Percentiles rank a stretch among this genome's conserved stretches.
These are phyloP conservation scores for Nomada hirtipes DNA, from an alignment of 2,888 invertebrate species.

Conservation along the genomic window DNA sequence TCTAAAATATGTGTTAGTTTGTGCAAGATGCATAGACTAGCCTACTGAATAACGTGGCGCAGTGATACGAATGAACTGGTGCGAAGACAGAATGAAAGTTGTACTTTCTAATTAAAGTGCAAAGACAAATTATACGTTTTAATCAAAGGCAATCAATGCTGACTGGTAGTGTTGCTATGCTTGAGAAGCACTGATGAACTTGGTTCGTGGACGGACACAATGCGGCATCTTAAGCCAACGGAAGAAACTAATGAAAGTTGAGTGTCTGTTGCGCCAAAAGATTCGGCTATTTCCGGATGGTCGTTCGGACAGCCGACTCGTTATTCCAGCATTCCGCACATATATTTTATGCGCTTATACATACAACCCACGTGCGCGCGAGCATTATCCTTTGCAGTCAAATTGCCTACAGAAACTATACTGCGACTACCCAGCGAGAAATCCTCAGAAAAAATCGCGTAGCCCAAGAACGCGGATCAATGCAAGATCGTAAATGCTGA, in stretches of 20 bases:
- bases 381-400: neutral
- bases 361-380: neutral
- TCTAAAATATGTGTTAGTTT: too few species aligned
- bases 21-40: too few species aligned
- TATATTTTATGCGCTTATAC: neutral
- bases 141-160: too few species aligned
- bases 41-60: too few species aligned
- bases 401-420: conserved; percentile 15
- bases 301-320: conserved; percentile 20
- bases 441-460: conserved; percentile 11
- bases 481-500: conserved; percentile 33
- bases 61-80: too few species aligned
- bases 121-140: too few species aligned
- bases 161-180: neutral
- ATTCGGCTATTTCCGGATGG: conserved; percentile 30
- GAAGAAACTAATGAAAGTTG: conserved; percentile 43
- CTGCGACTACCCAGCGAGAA: neutral
- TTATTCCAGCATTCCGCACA: conserved; percentile 1
- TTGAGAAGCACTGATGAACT: conserved; percentile 41
- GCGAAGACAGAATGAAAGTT: too few species aligned
- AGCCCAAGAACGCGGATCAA: conserved; percentile 22
- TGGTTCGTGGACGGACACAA: conserved; percentile 19
- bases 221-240: conserved; percentile 34
- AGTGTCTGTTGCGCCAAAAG: conserved; percentile 29
- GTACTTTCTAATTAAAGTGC: too few species aligned